These are phyloP conservation scores for Ganaspis sp. DNA, from an alignment of 1,140 invertebrate species.

Conservation along the genomic window DNA sequence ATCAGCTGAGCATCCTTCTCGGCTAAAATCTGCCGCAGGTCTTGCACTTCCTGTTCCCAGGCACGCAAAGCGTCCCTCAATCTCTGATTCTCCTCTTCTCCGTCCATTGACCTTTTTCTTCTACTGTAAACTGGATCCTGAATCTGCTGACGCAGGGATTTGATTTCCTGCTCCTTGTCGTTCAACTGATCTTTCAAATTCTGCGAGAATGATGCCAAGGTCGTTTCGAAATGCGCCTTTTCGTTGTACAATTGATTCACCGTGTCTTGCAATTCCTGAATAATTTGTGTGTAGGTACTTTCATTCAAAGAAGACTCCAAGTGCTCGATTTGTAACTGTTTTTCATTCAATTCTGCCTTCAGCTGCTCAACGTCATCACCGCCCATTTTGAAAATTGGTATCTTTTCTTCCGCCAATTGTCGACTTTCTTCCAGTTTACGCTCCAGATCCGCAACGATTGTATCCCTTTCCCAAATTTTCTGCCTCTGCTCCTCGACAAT, in stretches of 20 bases:
- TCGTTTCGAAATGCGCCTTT: conserved; percentile 61
- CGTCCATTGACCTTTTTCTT: conserved; percentile 31
- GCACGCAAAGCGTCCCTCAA: conserved; percentile 54
- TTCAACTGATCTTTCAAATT: conserved; percentile 50
- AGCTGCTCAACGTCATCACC: conserved; percentile 58
- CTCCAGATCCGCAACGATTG: neutral
- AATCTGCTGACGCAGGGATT: conserved; percentile 49
- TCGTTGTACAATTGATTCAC: conserved; percentile 70
- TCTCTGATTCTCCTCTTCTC: conserved; percentile 49
- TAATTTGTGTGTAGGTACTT: conserved; percentile 65
- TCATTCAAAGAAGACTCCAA: conserved; percentile 66
- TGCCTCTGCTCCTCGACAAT: conserved; percentile 42
- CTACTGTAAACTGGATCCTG: conserved; percentile 15
- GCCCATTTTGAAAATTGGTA: conserved; percentile 54
- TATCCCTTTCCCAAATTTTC: conserved; percentile 20
- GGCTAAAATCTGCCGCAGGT: conserved; percentile 58
- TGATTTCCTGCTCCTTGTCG: conserved; percentile 62
- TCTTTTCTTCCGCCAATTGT: conserved; percentile 35
- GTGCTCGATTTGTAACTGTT: conserved; percentile 69
- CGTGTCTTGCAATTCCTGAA: conserved; percentile 70
- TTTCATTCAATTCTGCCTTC: conserved; percentile 58
- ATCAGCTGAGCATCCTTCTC: conserved; percentile 65
- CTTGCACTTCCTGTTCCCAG: conserved; percentile 56
- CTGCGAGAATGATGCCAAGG: conserved; percentile 43
- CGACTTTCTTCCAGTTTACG: neutral